phyloP scores from a whole-genome alignment of 1,140 invertebrate genomes.

The Oedothorax gibbosus region DNA sequence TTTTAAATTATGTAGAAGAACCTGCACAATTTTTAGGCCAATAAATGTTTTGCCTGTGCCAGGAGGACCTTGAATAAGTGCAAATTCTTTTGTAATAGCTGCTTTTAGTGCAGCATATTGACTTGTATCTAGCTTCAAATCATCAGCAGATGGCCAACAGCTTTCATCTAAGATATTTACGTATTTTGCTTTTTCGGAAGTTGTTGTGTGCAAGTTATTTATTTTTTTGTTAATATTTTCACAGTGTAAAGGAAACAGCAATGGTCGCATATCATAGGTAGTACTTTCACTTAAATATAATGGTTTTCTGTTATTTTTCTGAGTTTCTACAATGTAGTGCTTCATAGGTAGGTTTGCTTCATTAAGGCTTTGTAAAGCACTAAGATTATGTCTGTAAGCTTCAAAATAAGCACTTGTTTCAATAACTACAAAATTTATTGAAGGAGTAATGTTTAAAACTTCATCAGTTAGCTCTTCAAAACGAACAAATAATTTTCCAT shows the following conservation, averaged over 20 bases:
- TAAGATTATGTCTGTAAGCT: constrained; percentile 70
- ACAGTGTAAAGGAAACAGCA: constrained; percentile 59
- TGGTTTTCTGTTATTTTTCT: constrained; percentile 48
- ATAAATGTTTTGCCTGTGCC: constrained; percentile 85
- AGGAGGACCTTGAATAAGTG: constrained; percentile 82
- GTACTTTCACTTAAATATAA: constrained; percentile 39
- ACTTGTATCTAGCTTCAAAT: constrained; percentile 68
- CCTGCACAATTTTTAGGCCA: constrained; percentile 70
- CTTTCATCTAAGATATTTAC: constrained; percentile 27
- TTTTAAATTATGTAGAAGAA: constrained; percentile 66
- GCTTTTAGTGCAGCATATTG: constrained; percentile 70
- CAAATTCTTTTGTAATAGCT: constrained; percentile 70
- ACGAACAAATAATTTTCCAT: constrained; percentile 65
- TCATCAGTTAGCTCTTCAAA: constrained; percentile 45
- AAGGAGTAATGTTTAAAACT: constrained; percentile 4
- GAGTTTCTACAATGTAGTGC: constrained; percentile 64
- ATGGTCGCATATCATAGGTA: constrained; percentile 31
- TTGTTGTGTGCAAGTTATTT: neutral
- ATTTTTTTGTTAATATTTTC: constrained; percentile 20
- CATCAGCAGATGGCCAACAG: constrained; percentile 57
- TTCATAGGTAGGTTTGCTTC: constrained; percentile 68
- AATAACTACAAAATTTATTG: constrained; percentile 66
- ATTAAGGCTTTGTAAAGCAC: constrained; percentile 67
- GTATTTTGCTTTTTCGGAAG: constrained; percentile 58
- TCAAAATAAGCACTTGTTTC: constrained; percentile 72